phyloP scores from a whole-genome alignment of 2,797 vertebrate species.

The Neoniphon sammara region DNA sequence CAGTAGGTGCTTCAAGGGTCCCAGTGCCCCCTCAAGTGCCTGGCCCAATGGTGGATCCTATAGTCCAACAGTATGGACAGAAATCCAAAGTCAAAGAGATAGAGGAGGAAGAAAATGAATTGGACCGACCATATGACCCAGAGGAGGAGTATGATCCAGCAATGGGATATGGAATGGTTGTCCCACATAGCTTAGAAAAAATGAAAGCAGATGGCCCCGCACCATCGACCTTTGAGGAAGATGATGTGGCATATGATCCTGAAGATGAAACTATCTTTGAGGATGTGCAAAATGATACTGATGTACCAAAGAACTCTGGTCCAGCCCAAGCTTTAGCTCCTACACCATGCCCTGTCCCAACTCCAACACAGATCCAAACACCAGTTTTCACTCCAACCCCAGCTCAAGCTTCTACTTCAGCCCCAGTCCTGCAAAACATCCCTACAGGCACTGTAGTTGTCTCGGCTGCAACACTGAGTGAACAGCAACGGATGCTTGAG shows the following conservation, averaged over 20 bases:
- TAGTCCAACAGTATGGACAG: slow-evolving; percentile 93
- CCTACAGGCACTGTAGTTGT: slow-evolving; percentile 72
- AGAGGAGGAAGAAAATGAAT: slow-evolving; percentile 84
- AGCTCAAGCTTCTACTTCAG: slow-evolving; percentile 35
- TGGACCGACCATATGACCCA: slow-evolving; percentile 95
- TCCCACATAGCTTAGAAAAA: slow-evolving; percentile 60
- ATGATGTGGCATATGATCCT: slow-evolving; percentile 95
- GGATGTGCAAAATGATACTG: slow-evolving; percentile 87
- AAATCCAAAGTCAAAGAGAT: slow-evolving; percentile 83
- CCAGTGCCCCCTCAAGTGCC: slow-evolving; percentile 62
- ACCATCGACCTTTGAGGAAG: slow-evolving; percentile 75
- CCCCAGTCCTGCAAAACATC: slow-evolving; percentile 43
- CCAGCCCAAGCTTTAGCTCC: slow-evolving; percentile 46
- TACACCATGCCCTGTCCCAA: slow-evolving; percentile 26
- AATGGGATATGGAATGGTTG: slow-evolving; percentile 75
- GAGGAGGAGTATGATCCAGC: slow-evolving; percentile 94
- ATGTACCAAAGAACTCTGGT: slow-evolving; percentile 55
- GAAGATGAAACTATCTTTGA: slow-evolving; percentile 95
- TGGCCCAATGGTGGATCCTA: slow-evolving; percentile 88
- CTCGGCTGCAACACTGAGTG: slow-evolving; percentile 85
- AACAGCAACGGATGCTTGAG: slow-evolving; percentile 97
- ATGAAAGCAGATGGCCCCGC: slow-evolving; percentile 57
- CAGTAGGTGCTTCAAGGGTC: slow-evolving; percentile 54
- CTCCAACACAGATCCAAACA: slow-evolving; percentile 31
- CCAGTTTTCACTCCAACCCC: slow-evolving; percentile 25